phyloP scores from a whole-genome alignment of 2,113 vertebrate species.

The Xiphias gladius region DNA sequence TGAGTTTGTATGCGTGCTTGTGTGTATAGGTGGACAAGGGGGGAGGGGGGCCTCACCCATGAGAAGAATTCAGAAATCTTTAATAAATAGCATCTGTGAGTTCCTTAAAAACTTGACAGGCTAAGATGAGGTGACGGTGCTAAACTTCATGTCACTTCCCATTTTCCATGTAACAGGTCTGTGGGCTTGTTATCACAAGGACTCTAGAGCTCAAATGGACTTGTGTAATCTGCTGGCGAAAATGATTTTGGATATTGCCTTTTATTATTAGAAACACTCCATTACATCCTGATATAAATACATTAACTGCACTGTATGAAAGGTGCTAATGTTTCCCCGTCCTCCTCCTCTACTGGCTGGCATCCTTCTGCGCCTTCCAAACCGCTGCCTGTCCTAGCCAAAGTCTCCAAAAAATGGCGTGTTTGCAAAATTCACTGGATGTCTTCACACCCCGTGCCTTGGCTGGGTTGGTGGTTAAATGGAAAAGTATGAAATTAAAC shows the following conservation, averaged over 20 bases:
- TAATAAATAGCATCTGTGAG: constrained; percentile 56
- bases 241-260: constrained; percentile 74
- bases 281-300: constrained; percentile 79
- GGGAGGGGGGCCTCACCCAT: not conserved
- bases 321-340: constrained; percentile 58
- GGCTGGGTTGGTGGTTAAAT: constrained; percentile 55
- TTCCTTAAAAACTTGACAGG: constrained; percentile 50
- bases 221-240: constrained; percentile 70
- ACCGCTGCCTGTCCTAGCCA: constrained; percentile 2
- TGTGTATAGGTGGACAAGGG: not conserved
- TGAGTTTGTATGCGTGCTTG: not conserved
- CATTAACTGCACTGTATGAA: constrained; percentile 63
- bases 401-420: constrained; percentile 54
- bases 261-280: constrained; percentile 80
- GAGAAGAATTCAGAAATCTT: constrained; percentile 45
- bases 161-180: constrained; percentile 71
- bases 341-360: constrained; percentile 6
- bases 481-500: constrained; percentile 84
- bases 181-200: constrained; percentile 66
- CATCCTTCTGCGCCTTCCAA: not conserved
- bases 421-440: constrained; percentile 77
- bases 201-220: constrained; percentile 59
- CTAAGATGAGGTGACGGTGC: constrained; percentile 53
- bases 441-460: constrained; percentile 56
- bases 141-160: constrained; percentile 72